A percentile compares a stretch with the other conserved stretches of the same genome.
These are phyloP conservation scores for Dendropsophus ebraccatus DNA, from an alignment of 2,113 vertebrate species.

Conservation along the genomic window DNA sequence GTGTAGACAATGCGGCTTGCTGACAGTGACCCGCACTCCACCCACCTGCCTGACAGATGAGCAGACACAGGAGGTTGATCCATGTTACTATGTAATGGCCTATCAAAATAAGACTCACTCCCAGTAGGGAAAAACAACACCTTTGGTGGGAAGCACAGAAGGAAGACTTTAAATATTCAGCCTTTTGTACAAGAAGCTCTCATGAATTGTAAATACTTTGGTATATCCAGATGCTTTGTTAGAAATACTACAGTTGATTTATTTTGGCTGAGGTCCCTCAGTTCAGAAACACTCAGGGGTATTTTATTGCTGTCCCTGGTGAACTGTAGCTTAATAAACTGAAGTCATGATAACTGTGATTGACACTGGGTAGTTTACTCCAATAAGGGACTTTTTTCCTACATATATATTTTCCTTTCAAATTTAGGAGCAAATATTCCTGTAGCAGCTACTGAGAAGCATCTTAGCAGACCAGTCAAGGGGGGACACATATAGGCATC, in stretches of 20 bases:
- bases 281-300: conserved; percentile 20
- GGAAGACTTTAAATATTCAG: conserved; percentile 35
- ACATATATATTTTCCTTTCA: not conserved
- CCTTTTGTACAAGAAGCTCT: conserved; percentile 34
- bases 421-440: not conserved
- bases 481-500: not conserved
- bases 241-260: conserved; percentile 44
- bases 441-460: not conserved
- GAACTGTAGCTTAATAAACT: conserved; percentile 36
- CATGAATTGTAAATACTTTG: conserved; percentile 38
- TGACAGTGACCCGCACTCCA: conserved; percentile 4
- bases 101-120: conserved; percentile 38
- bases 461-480: not conserved
- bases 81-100: not conserved
- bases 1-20: conserved; percentile 8
- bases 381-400: not conserved
- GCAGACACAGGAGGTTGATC: conserved; percentile 25
- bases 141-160: conserved; percentile 35
- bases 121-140: conserved; percentile 50
- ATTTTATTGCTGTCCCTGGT: conserved; percentile 32
- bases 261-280: conserved; percentile 21
- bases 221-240: conserved; percentile 31
- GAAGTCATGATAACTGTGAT: conserved; percentile 1
- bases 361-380: conserved; percentile 18
- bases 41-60: conserved; percentile 51